Base-by-base conservation (phyloP, 1,140 invertebrate genomes). In the Oryzaephilus surinamensis region DNA sequence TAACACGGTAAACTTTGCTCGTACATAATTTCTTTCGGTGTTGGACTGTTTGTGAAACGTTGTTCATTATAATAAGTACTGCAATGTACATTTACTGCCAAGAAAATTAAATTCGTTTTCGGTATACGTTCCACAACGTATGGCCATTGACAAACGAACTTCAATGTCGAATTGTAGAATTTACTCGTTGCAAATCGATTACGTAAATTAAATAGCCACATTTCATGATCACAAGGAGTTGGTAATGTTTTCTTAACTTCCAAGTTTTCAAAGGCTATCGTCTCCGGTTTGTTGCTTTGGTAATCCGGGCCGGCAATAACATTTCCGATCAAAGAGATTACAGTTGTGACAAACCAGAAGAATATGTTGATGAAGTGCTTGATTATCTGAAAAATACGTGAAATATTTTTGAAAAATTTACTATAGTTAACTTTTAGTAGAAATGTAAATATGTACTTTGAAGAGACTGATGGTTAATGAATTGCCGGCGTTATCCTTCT, bases 121-220 rank as follows among this genome's bases (percentile, higher is more conserved):
- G 79, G 77, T 32, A 93, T 83, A 24, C 77, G 72, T 44, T 89
- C 77, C 1, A 84, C 80, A 38, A 86, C 81, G 64, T 86, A 94
- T 17, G 79, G 52, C 52, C 52, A 55, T 38, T 43, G 38, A 34
- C 52, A 55, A 13, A 28, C 30, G 30, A 50, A 50, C 43, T 52
- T 55, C 8, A 39, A 46, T 8, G 32, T 28, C 27, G 46, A 45
- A 6, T 46, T 44, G 13, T 36, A 50, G 15, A 23, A 40, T 10
- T 24, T 39, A 2, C 39, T 48, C 10, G 42, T 13, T 16, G n/a
- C 30, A 19, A 48, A 45, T 8, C 24, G 17, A 10, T 49, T 27
- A 11, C 54, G 57, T 13, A 68, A 45, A 6, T 60, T 64, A 38
- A 64, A 67, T 12, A 67, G 40, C 35, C 60, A 56, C 29, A 63